Evolutionary conservation across 2,113 vertebrate species (phyloP), one percentile per base, ranked within the genome.

Genomic region (Tragulus kanchil): DNA sequence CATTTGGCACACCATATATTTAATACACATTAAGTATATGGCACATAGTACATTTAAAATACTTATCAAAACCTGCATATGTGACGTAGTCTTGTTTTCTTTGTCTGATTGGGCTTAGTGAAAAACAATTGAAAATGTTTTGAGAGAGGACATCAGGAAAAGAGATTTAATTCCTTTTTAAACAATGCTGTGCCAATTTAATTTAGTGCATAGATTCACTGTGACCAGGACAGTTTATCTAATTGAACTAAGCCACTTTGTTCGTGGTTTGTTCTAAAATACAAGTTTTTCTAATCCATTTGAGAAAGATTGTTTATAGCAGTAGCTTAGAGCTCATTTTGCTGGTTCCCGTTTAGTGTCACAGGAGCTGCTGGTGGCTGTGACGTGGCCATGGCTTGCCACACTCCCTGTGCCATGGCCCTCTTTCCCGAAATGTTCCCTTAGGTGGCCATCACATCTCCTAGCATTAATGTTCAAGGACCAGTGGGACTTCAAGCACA

Each of bases 71-170:
- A 52, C 36, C 45, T 89, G 50, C 11, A 50, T n/a, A 86, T 2
- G 15, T 45, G 84, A 19, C 48, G 92, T 90, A 48, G 26, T 94
- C n/a, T 61, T 87, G 25, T 85, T 96, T 91, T 81, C 36, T 19
- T 14, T 93, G 52, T 85, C 77, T 96, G 25, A 81, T 85, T 85
- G 26, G 28, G 25, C 71, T 96, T 96, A 82, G 48, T 95, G 59
- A 50, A 87, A 95, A 90, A 90, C 48, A 91, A 54, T 25, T 86
- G 50, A 97, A 96, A 95, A 77, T 83, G n/a, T 86, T 52, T 61
- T 90, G 19, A 54, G 16, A 54, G 16, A 79, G 85, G 59, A 95
- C 50, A 65, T 62, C 26, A 65, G 73, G 71, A 95, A 86, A 95
- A 96, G 73, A 91, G 36, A 58, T 92, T 59, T 36, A 50, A 78